Conservation (phyloP, 2,113 vertebrate genomes). For the Ancistrus triradiatus region DNA sequence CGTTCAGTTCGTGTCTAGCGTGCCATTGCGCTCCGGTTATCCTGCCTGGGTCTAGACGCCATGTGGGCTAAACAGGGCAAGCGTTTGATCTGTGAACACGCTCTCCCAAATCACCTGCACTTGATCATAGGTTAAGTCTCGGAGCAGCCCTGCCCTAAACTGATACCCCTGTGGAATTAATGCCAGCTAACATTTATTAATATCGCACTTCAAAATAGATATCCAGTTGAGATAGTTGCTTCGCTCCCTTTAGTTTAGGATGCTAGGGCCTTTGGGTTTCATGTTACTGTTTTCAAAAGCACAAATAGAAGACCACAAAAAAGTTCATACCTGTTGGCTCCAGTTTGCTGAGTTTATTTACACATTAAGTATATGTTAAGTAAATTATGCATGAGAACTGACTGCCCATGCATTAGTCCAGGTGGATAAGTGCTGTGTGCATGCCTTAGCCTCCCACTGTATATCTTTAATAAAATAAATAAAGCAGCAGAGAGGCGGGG, state of each 20-base stretch:
- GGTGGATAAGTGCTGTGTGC: conserved; percentile 8
- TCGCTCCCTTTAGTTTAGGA: background rate
- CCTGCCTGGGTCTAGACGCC: conserved; percentile 2
- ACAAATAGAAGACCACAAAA: too few relatives aligned
- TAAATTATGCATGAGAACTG: too few relatives aligned
- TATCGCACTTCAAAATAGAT: background rate
- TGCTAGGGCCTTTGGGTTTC: too few relatives aligned
- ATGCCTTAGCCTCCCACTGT: conserved; percentile 16
- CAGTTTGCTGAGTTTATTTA: too few relatives aligned
- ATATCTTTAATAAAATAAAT: conserved; percentile 34
- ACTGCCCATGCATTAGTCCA: background rate
- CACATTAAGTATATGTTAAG: too few relatives aligned
- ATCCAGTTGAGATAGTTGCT: conserved; percentile 1
- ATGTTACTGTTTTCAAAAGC: too few relatives aligned
- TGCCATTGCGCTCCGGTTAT: conserved; percentile 23
- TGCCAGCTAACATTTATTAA: conserved; percentile 7
- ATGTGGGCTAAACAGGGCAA: background rate
- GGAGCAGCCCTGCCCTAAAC: conserved; percentile 5
- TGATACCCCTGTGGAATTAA: conserved; percentile 3
- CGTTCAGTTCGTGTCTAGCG: conserved; percentile 29
- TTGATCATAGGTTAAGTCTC: background rate
- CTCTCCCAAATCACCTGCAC: conserved; percentile 4
- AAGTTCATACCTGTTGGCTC: too few relatives aligned
- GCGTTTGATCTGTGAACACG: conserved; percentile 19
- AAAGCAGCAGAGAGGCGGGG: background rate